Conservation (phyloP, 92 coral and sea anemone species). For the Palythoa grandis region DNA sequence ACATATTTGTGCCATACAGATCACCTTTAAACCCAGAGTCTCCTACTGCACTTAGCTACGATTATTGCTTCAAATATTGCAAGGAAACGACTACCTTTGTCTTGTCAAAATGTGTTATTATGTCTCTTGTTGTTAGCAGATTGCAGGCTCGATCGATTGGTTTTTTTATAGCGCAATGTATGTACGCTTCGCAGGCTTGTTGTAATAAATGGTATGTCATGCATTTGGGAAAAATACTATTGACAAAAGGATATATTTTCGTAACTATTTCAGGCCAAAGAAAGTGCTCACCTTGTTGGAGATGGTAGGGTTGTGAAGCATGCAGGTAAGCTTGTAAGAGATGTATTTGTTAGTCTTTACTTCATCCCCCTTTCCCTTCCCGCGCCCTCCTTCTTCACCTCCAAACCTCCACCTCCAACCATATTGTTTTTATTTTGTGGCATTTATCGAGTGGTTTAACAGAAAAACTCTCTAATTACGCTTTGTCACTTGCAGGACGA, state of each 20-base stretch:
- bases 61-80: no score
- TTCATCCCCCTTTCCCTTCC: neutral
- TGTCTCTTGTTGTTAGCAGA: no score
- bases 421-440: neutral
- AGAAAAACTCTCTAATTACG: neutral
- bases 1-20: no score
- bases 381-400: no score
- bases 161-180: neutral
- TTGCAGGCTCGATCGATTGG: no score
- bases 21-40: no score
- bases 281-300: constrained; percentile 82
- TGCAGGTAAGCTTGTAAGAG: constrained; percentile 60
- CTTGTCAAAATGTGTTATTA: no score
- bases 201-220: neutral
- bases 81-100: no score
- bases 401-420: neutral
- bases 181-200: neutral
- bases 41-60: no score
- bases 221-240: neutral
- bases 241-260: neutral
- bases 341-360: no score
- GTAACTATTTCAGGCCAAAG: constrained; percentile 50
- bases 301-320: constrained; percentile 61
- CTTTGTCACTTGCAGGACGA: constrained; percentile 53
- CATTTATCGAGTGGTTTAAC: neutral